Evolutionary conservation across 2,888 invertebrate species (phyloP), one percentile per base, ranked within the genome.

Genomic region (Nomada ferruginata): DNA sequence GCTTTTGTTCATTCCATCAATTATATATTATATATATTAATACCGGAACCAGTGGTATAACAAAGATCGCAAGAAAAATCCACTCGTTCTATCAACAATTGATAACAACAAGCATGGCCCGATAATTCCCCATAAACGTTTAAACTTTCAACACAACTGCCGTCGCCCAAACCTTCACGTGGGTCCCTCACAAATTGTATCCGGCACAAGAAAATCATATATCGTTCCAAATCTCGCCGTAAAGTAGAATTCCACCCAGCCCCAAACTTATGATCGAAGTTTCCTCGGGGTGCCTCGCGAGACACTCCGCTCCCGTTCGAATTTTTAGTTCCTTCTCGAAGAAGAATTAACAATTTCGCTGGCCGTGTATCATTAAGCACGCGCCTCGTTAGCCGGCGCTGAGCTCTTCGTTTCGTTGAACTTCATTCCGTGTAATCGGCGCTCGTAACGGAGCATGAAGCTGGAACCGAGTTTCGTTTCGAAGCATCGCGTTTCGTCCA

Each of bases 321-420:
- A 61, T 70, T 75, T 61, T 75, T 66, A 15, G 23, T 61, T 36
- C 7, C 29, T 13, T 26, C 26, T 11, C 42, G 15, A 23, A 36
- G 18, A 18, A n/a, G 59, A 65, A 73, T 76, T 57, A 76, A 73
- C 36, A 36, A 55, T 52, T 57, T 57, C 60, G 42, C 59, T 26
- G 26, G 18, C 20, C 20, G 15, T 52, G 52, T 59, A 73, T 65
- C 64, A n/a, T 74, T 60, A 65, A 59, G 26, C 23, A 15, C n/a
- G 44, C 9, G 29, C 9, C 42, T 64, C 61, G 61, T 63, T 76
- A 72, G 47, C 36, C 47, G 44, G 42, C 59, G 42, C n/a, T 18
- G 18, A 42, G 4, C 64, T 26, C 20, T 59, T 13, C 73, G 74
- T 74, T 74, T 52, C 57, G 50, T 44, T 61, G 42, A 61, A 61